phyloP scores from a whole-genome alignment of 2,888 invertebrate species.

The Xestia sexstrigata region DNA sequence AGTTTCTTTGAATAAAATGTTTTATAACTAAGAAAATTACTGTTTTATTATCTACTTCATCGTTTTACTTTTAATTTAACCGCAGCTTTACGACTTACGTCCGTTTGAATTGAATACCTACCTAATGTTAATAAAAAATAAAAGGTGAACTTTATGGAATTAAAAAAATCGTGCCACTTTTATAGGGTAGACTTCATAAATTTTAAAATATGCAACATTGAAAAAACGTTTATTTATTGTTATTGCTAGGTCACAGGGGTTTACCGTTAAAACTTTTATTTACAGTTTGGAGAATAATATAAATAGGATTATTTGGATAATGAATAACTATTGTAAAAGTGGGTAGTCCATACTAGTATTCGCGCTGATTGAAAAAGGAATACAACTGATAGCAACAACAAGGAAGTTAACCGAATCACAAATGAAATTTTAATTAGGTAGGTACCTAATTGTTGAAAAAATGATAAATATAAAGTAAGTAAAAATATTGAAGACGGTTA shows the following conservation, averaged over 20 bases:
- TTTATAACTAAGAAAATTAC: background rate
- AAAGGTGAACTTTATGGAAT: background rate
- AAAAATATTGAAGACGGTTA: background rate
- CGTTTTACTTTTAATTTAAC: background rate
- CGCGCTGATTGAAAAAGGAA: background rate
- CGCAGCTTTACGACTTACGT: background rate
- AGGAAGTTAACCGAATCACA: background rate
- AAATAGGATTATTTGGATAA: constrained; percentile 4
- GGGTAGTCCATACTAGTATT: background rate
- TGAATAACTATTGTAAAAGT: background rate
- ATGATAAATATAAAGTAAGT: background rate
- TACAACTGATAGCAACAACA: background rate
- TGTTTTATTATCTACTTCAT: constrained; percentile 5
- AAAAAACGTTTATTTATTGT: constrained; percentile 9
- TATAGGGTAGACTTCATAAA: constrained; percentile 15
- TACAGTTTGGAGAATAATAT: background rate
- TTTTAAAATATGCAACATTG: constrained; percentile 35
- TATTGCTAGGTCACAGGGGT: constrained; percentile 2
- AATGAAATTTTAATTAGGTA: background rate
- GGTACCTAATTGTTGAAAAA: too few species aligned
- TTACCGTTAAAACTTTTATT: background rate
- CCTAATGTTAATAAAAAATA: background rate
- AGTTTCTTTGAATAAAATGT: background rate
- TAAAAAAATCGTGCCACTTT: constrained; percentile 2
- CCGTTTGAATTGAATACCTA: background rate